Evolutionary conservation across 2,113 vertebrate genomes (phyloP), one percentile per base, ranked within the genome.

Genomic region (Misgurnus anguillicaudatus): DNA sequence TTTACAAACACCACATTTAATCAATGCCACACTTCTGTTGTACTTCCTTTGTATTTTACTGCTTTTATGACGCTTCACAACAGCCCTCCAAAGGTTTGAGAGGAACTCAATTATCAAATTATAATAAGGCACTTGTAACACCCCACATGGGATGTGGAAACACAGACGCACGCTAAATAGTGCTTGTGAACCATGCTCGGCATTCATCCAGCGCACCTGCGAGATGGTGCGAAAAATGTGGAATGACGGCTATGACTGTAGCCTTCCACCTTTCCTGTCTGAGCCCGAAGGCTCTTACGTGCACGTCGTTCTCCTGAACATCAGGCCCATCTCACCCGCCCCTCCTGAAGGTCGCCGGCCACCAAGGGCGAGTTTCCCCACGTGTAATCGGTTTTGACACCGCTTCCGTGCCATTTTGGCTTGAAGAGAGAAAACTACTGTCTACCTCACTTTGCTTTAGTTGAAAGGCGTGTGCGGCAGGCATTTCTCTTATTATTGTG

Each of bases 51-150:
- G 21, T 31, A 36, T 19, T 73, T 45, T 73, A 31, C 75, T 47
- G 66, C 64, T 77, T 70, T 36, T 0, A 9, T 5, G 11, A 16
- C 55, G 68, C 19, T 80, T 67, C 63, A 55, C 73, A 21, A 74
- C 71, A 79, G 84, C 77, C 2, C 47, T 81, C 60, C 38, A 57
- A 42, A 53, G 55, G 80, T 70, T 69, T 83, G 62, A 69, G 65
- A 86, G 31, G 77, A 45, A 79, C 65, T 78, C 83, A 88, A 86
- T 85, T 87, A 88, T 80, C 78, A 80, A 67, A 83, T 87, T 80
- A 53, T 81, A 58, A 65, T 72, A 67, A 80, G 48, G 78, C 48
- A 86, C 58, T 38, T 42, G 81, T 80, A 85, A 80, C 83, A 82
- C 84, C 70, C 75, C 85, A 69, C 17, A 8, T 4, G 84, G 77